Evolutionary conservation across 2,888 invertebrate species (phyloP).

Genomic region (Stratiomys singularior): DNA sequence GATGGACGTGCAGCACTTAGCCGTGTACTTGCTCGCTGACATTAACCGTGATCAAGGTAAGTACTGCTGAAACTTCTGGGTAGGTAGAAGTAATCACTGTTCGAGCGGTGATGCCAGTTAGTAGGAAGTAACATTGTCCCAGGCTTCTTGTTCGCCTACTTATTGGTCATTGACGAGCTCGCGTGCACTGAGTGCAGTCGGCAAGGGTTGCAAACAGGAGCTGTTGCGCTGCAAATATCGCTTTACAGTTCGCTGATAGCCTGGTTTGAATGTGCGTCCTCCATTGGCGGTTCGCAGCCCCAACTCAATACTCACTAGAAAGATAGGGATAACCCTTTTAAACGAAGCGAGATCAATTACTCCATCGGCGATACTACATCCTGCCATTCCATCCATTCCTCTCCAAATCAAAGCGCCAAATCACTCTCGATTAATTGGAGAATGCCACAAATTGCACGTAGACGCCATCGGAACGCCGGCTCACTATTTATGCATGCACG

Average conservation of each 20-base stretch:
- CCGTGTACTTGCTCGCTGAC: slow-evolving; percentile 17
- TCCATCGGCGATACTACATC: background rate
- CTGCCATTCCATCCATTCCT: background rate
- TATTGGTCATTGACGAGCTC: background rate
- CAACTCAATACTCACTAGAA: too few relatives aligned
- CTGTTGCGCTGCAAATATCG: too few relatives aligned
- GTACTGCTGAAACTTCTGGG: background rate
- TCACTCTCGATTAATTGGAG: slow-evolving; percentile 38
- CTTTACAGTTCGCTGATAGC: too few relatives aligned
- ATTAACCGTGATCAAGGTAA: slow-evolving; percentile 29
- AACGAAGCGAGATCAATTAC: too few relatives aligned
- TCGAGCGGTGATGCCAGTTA: background rate
- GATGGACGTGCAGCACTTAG: slow-evolving; percentile 6
- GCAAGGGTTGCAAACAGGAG: too few relatives aligned
- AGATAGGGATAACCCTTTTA: too few relatives aligned
- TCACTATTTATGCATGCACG: background rate
- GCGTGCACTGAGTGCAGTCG: background rate
- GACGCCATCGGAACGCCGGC: background rate
- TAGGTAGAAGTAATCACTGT: slow-evolving; percentile 26
- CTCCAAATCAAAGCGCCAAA: slow-evolving; percentile 6
- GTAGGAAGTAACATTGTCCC: background rate
- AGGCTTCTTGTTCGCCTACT: background rate
- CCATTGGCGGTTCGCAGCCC: too few relatives aligned
- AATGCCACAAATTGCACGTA: slow-evolving; percentile 17
- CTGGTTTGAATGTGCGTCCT: too few relatives aligned